These are phyloP conservation scores for Seira sanloemensis DNA, from an alignment of 2,888 invertebrate species.

Conservation along the genomic window DNA sequence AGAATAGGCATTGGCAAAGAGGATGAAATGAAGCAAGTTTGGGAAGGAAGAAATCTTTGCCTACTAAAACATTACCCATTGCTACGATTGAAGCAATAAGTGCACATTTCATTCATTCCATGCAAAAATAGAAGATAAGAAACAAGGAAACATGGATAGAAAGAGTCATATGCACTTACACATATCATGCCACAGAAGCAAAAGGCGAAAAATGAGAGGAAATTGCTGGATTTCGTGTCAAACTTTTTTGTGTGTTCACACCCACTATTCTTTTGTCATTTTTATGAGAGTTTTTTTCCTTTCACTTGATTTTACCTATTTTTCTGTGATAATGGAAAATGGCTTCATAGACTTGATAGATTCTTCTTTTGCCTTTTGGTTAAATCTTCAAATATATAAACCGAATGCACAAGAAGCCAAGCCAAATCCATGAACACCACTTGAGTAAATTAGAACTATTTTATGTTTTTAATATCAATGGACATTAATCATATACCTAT, in stretches of 20 bases:
- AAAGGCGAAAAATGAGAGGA: slow-evolving; percentile 5
- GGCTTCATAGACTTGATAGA: too few relatives aligned
- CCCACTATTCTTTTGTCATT: slow-evolving; percentile 30
- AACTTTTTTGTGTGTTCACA: slow-evolving; percentile 39
- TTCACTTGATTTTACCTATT: slow-evolving; percentile 8
- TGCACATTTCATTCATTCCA: slow-evolving; percentile 39
- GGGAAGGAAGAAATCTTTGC: not conserved
- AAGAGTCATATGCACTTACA: not conserved
- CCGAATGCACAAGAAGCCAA: too few relatives aligned
- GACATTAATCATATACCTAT: too few relatives aligned
- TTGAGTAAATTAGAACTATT: too few relatives aligned
- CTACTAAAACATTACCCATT: not conserved
- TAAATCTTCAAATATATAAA: too few relatives aligned
- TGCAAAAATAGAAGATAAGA: slow-evolving; percentile 1
- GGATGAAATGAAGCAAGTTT: slow-evolving; percentile 3
- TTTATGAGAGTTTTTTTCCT: slow-evolving; percentile 32
- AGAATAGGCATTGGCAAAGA: not conserved
- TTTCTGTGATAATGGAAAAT: not conserved
- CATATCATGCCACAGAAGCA: not conserved
- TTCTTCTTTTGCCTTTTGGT: too few relatives aligned
- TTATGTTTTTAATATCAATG: too few relatives aligned
- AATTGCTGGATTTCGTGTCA: slow-evolving; percentile 34
- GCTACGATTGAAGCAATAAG: slow-evolving; percentile 20
- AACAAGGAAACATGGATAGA: not conserved
- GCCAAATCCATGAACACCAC: too few relatives aligned